phyloP scores from a whole-genome alignment of 2,113 vertebrate species.

The Poicephalus meyeri region DNA sequence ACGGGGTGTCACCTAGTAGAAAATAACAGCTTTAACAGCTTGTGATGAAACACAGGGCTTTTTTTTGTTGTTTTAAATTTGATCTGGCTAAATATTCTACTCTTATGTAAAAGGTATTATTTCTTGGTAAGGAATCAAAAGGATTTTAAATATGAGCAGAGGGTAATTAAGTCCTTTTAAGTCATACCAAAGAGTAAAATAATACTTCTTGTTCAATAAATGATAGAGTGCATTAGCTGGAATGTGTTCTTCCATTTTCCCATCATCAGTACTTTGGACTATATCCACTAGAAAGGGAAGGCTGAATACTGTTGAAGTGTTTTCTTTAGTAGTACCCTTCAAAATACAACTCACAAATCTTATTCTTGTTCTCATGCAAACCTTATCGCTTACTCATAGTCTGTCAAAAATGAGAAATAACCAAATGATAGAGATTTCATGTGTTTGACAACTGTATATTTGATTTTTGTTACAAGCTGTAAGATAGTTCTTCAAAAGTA shows the following conservation, averaged over 20 bases:
- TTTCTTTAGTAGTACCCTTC: slow-evolving; percentile 2
- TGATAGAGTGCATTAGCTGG: slow-evolving; percentile 50
- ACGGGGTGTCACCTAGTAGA: slow-evolving; percentile 86
- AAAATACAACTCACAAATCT: neutral
- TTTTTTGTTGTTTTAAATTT: slow-evolving; percentile 66
- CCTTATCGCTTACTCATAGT: neutral
- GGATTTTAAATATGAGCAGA: slow-evolving; percentile 68
- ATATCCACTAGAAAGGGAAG: neutral
- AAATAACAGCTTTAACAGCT: slow-evolving; percentile 89
- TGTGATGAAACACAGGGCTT: slow-evolving; percentile 77
- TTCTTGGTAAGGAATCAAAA: slow-evolving; percentile 69
- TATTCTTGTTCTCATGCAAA: neutral
- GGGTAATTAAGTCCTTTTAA: slow-evolving; percentile 71
- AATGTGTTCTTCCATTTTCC: slow-evolving; percentile 37
- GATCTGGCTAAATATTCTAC: slow-evolving; percentile 77
- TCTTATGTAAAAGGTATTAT: slow-evolving; percentile 71
- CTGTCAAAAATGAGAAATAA: neutral
- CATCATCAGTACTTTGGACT: neutral
- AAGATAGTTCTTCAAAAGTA: neutral
- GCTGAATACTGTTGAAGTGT: neutral
- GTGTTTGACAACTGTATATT: neutral
- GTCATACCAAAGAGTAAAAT: slow-evolving; percentile 58
- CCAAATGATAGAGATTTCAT: neutral
- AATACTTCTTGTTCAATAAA: slow-evolving; percentile 65
- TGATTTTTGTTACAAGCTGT: neutral